phyloP scores from a whole-genome alignment of 2,888 invertebrate genomes.

The Hypomecis atomaria region DNA sequence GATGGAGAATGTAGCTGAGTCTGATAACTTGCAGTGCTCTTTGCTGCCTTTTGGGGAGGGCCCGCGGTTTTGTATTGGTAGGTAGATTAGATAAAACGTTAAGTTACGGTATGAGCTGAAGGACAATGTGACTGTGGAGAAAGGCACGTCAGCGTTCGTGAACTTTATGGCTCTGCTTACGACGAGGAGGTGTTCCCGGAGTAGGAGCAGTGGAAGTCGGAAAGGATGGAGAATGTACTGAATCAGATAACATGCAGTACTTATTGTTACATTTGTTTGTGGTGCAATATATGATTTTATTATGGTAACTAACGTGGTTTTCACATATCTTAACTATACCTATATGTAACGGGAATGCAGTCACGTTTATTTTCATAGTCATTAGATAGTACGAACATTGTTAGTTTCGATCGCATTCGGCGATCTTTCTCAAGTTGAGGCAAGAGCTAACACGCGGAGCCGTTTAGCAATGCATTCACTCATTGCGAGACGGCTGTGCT shows the following conservation, averaged over 20 bases:
- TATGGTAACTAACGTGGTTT: no score
- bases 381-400: no score
- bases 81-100: slow-evolving; percentile 41
- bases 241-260: slow-evolving; percentile 62
- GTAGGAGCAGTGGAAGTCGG: slow-evolving; percentile 65
- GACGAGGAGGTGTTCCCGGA: slow-evolving; percentile 61
- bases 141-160: slow-evolving; percentile 63
- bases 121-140: slow-evolving; percentile 60
- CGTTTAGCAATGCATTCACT: no score
- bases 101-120: slow-evolving; percentile 52
- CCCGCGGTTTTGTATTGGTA: slow-evolving; percentile 65
- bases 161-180: slow-evolving; percentile 63
- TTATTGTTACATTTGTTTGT: no score
- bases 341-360: no score
- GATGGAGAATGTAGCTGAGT: slow-evolving; percentile 53
- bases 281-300: no score
- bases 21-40: slow-evolving; percentile 61
- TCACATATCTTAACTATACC: no score
- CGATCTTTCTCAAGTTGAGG: no score
- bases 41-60: slow-evolving; percentile 73
- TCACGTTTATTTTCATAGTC: no score
- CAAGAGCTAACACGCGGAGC: no score
- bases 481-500: no score
- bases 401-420: no score
- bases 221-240: slow-evolving; percentile 56